Evolutionary conservation across 2,113 vertebrate genomes (phyloP).

Genomic region (Myxocyprinus asiaticus): DNA sequence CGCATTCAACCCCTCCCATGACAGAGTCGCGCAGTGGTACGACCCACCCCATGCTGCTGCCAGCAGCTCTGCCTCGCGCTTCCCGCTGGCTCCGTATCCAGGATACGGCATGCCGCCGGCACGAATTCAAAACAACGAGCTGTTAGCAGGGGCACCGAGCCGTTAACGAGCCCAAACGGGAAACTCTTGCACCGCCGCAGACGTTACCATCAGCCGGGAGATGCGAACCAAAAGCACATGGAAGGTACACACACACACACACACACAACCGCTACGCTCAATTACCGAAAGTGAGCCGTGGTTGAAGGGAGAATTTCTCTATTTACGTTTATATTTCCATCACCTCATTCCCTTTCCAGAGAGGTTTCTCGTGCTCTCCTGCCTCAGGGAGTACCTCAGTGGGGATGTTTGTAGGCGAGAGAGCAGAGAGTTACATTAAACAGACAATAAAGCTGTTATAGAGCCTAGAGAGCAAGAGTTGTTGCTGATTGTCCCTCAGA

Average conservation of each 20-base stretch:
- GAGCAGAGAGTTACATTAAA: conserved; percentile 50
- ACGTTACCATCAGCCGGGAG: neutral
- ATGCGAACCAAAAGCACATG: conserved; percentile 43
- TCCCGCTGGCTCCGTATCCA: conserved; percentile 76
- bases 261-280: conserved; percentile 6
- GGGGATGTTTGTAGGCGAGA: conserved; percentile 17
- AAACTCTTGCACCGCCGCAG: conserved; percentile 28
- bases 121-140: conserved; percentile 67
- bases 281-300: conserved; percentile 6
- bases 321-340: conserved; percentile 14
- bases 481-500: conserved; percentile 6
- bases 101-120: conserved; percentile 82
- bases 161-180: conserved; percentile 72
- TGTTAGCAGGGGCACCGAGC: conserved; percentile 60
- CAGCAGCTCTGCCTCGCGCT: conserved; percentile 60
- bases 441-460: conserved; percentile 62
- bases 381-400: conserved; percentile 45
- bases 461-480: conserved; percentile 32
- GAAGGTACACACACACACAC: conserved; percentile 11
- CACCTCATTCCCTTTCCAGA: conserved; percentile 29
- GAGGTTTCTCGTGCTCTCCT: neutral
- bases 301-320: conserved; percentile 24
- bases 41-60: conserved; percentile 9
- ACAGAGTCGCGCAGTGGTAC: conserved; percentile 20
- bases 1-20: conserved; percentile 21